Conservation (phyloP, 2,113 vertebrate genomes). For the Henicopernis longicauda region DNA sequence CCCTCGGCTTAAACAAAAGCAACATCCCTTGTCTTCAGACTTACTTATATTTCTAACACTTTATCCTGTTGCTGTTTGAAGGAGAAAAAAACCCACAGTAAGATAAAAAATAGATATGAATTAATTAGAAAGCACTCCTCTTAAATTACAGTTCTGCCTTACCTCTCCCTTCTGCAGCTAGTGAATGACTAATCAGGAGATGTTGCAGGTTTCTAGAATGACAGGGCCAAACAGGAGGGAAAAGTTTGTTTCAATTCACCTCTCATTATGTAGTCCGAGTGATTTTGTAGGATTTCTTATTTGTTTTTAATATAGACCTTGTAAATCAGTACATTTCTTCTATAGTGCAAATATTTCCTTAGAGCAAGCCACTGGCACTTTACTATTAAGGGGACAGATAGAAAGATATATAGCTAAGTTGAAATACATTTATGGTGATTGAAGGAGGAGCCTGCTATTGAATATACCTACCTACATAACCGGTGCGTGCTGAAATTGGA, state of each 20-base stretch:
- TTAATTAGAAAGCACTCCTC: slow-evolving; percentile 20
- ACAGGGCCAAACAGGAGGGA: background rate
- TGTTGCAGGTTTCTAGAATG: background rate
- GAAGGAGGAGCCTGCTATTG: background rate
- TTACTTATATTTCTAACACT: background rate
- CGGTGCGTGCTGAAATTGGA: background rate
- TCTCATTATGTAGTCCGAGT: background rate
- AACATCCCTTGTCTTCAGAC: background rate
- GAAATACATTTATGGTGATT: background rate
- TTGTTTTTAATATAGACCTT: background rate
- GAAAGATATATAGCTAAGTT: background rate
- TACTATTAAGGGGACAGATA: background rate
- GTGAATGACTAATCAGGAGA: background rate
- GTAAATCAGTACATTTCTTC: background rate
- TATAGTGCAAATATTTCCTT: background rate
- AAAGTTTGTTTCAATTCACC: background rate
- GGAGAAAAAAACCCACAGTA: background rate
- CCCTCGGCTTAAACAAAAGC: background rate
- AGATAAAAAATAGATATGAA: slow-evolving; percentile 10
- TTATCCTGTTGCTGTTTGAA: background rate
- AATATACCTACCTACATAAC: background rate
- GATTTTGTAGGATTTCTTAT: background rate
- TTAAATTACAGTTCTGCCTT: slow-evolving; percentile 12
- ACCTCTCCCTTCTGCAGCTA: background rate
- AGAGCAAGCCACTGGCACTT: background rate